Base-by-base conservation (phyloP, 2,797 vertebrate species). In the Falco biarmicus region DNA sequence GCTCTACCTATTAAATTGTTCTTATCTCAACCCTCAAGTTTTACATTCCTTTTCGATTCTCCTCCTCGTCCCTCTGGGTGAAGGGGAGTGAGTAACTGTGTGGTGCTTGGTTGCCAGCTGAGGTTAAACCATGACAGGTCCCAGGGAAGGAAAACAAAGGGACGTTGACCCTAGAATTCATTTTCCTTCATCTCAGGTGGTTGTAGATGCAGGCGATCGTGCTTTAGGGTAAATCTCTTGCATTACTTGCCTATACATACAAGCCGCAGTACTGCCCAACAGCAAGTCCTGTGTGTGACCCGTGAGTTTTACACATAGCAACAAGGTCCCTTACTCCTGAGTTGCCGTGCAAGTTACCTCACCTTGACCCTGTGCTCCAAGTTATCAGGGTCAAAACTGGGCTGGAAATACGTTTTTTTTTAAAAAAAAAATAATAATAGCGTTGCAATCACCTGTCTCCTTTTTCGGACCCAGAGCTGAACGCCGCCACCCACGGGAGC, bases 291-390 rank as follows among this genome's bases (percentile, higher is more conserved):
- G 14, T 9, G 31, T 5, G 24, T 9, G 31, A 29, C 41, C 32
- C 2, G 0, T 0, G 5, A 22, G 28, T 24, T 89, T 60, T 32
- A 37, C 1, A 15, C 13, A 0, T 6, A 41, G 11, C 59, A 50
- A 20, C 13, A 26, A 15, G 37, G 34, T 13, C 26, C 20, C 15
- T 50, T 26, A 25, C 59, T 77, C 43, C 17, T 6, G 14, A 60
- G 34, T 9, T 41, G 24, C 87, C 15, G 74, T 8, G 7, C 41
- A 59, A 87, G 65, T 61, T 74, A 54, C 64, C 93, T 97, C 94
- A 98, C 98, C 98, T 98, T 98, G 69, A 98, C 97, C 98, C 99
- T 99, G 34, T 94, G 95, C 31, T 98, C 97, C 93, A 98, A 97
- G 88, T 95, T 98, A 64, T 87, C 96, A 71, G 95, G 95, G 84